Base-by-base conservation (phyloP, 1,140 invertebrate genomes). In the Nephotettix cincticeps region DNA sequence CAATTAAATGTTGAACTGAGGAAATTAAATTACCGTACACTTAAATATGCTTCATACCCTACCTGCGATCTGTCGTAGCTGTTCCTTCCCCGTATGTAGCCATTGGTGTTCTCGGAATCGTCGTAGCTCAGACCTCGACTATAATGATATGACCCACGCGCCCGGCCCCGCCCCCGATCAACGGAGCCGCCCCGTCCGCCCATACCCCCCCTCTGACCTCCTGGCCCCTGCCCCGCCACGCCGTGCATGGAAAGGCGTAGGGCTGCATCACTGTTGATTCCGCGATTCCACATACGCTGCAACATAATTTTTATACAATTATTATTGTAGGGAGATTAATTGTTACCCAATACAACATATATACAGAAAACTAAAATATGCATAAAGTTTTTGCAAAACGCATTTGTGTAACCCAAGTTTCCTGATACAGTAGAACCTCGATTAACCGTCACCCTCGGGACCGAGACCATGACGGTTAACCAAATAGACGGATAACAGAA, bases 201-300 rank as follows among this genome's bases (percentile, higher is more conserved):
- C 63, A 36, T 45, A 61, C 11, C 70, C 14, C 76, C 45, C 6
- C 58, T 30, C 1, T 0, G 28, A 13, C 27, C 68, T 14, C 29
- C 68, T 47, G 21, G 43, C n/a, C 21, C 56, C 74, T 80, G 79
- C 67, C 80, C 79, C 68, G 79, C 78, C 23, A 80, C 78, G 67
- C 81, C 77, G n/a, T 68, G 69, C 36, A 66, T 72, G 70, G 32
- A 81, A 80, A 76, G 78, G 70, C 85, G 79, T 36, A 86, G 76
- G 67, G 84, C 83, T 66, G 80, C 81, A 71, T 85, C 83, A 81
- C 85, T 87, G 78, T 87, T 87, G 54, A 86, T 83, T 40, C 83
- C 83, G 74, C 85, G 80, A 71, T 87, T 84, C 85, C 87, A 86
- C 69, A 85, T 80, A 43, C 86, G 79, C 86, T 88, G 77, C 28